Base-by-base conservation (phyloP, 2,113 vertebrate species). In the Climacteris rufus region DNA sequence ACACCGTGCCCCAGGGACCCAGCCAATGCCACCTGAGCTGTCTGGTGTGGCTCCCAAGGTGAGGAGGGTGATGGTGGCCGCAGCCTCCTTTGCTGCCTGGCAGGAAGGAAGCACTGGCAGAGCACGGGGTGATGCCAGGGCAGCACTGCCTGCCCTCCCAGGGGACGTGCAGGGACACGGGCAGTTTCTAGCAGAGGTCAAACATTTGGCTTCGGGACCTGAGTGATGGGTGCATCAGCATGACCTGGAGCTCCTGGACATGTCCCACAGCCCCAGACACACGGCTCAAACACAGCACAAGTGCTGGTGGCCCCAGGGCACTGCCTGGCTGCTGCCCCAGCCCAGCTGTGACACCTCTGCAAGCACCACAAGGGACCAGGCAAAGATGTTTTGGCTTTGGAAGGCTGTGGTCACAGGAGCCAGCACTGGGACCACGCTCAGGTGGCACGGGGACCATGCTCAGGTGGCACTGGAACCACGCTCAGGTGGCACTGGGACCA, bases 251-350 rank as follows among this genome's bases (percentile, higher is more conserved):
- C 47, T 52, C 61, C 12, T 12, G 44, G 40, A 44, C 49, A 24
- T 50, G 31, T 27, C 31, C 23, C 0, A 0, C 22, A 27, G 37
- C 33, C 42, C 1, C 0, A 45, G 49, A n/a, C 54, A 28, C n/a
- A 0, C 6, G 60, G 53, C n/a, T 74, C 53, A 23, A 39, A 47
- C 15, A 33, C 16, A 22, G 39, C 74, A 44, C 37, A n/a, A 19
- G 0, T 53, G 44, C 76, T 37, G 44, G 31, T 37, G 7, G n/a
- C 17, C 17, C 54, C 42, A 9, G 0, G 3, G 25, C 35, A 42
- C 42, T 42, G n/a, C n/a, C n/a, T n/a, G n/a, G n/a, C n/a, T n/a
- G n/a, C 44, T 87, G 23, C n/a, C 18, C 30, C 25, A 21, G 21
- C 60, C 37, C 69, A 33, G 50, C 56, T 42, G 54, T 30, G 28